A percentile compares a stretch with the other conserved stretches of the same genome.
Conservation (phyloP, 2,113 vertebrate species). For the Alethe diademata region DNA sequence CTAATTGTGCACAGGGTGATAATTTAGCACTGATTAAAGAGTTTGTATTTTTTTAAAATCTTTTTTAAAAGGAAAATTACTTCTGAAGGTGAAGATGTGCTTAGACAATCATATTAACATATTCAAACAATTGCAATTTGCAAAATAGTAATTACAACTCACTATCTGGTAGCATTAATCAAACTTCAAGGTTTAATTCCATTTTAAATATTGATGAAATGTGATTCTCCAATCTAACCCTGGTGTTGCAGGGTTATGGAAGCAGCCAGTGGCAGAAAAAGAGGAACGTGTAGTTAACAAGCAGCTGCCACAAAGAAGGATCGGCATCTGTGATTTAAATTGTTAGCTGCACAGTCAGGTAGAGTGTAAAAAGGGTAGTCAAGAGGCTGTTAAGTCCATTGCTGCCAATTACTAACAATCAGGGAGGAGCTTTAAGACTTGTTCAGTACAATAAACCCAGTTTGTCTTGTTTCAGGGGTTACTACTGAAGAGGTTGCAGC, state of each 20-base stretch:
- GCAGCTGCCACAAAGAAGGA: conserved; percentile 86
- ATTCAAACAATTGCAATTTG: conserved; percentile 81
- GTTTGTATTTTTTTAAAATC: conserved; percentile 67
- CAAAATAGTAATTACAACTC: conserved; percentile 87
- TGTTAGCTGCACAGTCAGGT: conserved; percentile 91
- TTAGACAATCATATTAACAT: conserved; percentile 87
- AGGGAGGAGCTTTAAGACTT: conserved; percentile 88
- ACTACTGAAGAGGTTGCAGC: conserved; percentile 99
- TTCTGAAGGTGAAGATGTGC: conserved; percentile 86
- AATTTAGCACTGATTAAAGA: conserved; percentile 86
- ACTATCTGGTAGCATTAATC: conserved; percentile 78
- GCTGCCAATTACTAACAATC: conserved; percentile 98
- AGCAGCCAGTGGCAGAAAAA: conserved; percentile 63
- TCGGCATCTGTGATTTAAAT: conserved; percentile 88
- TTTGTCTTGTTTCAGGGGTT: conserved; percentile 91
- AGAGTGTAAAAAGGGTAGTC: conserved; percentile 88
- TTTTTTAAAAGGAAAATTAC: conserved; percentile 80
- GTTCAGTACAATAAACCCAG: conserved; percentile 91
- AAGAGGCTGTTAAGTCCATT: conserved; percentile 97
- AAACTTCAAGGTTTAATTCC: conserved; percentile 87
- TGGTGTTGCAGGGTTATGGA: conserved; percentile 77
- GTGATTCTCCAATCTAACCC: conserved; percentile 79
- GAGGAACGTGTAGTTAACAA: conserved; percentile 76
- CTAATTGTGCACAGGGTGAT: conserved; percentile 71
- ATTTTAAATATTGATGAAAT: conserved; percentile 90